Conservation (phyloP, 1,140 invertebrate genomes). For the Bilobella aurantiaca region DNA sequence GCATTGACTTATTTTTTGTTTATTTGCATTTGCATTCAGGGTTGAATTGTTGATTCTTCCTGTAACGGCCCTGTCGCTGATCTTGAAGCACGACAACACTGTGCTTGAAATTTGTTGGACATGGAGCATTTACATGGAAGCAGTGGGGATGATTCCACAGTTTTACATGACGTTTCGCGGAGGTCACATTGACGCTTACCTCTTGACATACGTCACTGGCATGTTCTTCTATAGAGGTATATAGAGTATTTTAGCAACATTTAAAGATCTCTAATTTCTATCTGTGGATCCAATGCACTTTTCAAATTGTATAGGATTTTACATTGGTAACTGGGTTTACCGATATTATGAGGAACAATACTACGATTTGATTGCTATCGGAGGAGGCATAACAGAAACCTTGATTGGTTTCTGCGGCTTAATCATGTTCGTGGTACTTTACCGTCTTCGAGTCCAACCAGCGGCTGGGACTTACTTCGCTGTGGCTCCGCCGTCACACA, state of each 20-base stretch:
- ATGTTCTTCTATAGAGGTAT: conserved; percentile 81
- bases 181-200: conserved; percentile 97
- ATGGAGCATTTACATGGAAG: conserved; percentile 98
- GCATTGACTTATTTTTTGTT: background rate
- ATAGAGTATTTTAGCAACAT: background rate
- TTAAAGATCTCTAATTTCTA: background rate
- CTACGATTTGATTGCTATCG: conserved; percentile 89
- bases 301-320: conserved; percentile 59
- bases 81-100: conserved; percentile 90
- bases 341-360: conserved; percentile 86
- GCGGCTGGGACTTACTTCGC: background rate
- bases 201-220: conserved; percentile 96
- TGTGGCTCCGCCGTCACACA: background rate
- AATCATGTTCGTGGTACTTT: background rate
- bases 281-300: conserved; percentile 42
- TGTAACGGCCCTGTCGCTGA: conserved; percentile 66
- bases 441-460: background rate
- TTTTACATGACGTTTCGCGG: conserved; percentile 97
- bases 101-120: conserved; percentile 94
- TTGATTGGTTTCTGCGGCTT: conserved; percentile 40
- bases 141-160: conserved; percentile 95
- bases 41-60: conserved; percentile 91
- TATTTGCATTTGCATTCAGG: conserved; percentile 39
- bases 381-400: conserved; percentile 91
- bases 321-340: conserved; percentile 95